phyloP scores from a whole-genome alignment of 1,140 invertebrate species.

The Aporrectodea caliginosa region DNA sequence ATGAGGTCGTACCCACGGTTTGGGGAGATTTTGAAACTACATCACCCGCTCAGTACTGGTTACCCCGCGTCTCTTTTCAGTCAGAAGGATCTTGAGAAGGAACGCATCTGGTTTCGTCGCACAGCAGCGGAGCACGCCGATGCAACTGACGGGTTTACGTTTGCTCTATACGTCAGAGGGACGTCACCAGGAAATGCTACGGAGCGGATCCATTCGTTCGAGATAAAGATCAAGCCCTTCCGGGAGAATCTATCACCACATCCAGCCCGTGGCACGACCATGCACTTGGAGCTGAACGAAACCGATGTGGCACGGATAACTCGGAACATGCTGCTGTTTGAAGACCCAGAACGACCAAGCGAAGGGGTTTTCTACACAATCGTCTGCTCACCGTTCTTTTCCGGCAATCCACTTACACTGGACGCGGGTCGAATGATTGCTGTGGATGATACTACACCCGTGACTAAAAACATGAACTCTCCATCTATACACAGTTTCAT shows the following conservation, averaged over 20 bases:
- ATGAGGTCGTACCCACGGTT: slow-evolving; percentile 48
- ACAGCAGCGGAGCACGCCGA: slow-evolving; percentile 31
- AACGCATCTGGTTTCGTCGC: slow-evolving; percentile 51
- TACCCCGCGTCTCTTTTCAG: slow-evolving; percentile 46
- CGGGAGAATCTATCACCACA: slow-evolving; percentile 54
- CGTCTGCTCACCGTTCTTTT: slow-evolving; percentile 50
- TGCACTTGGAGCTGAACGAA: slow-evolving; percentile 52
- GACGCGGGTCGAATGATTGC: slow-evolving; percentile 54
- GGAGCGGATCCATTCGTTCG: slow-evolving; percentile 45
- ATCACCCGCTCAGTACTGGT: slow-evolving; percentile 40
- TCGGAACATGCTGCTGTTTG: slow-evolving; percentile 49
- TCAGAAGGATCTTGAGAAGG: slow-evolving; percentile 46
- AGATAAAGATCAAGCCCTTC: slow-evolving; percentile 50
- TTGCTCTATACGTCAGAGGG: slow-evolving; percentile 51
- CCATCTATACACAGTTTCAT: slow-evolving; percentile 46
- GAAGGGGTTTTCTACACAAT: slow-evolving; percentile 46
- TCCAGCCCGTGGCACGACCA: slow-evolving; percentile 43
- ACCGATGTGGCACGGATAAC: slow-evolving; percentile 52
- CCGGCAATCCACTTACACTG: slow-evolving; percentile 39
- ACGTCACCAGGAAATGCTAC: slow-evolving; percentile 40
- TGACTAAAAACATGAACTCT: slow-evolving; percentile 10
- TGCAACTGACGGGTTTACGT: slow-evolving; percentile 42
- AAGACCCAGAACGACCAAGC: slow-evolving; percentile 50
- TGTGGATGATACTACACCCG: slow-evolving; percentile 45
- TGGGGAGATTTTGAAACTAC: slow-evolving; percentile 47